Percentiles rank a stretch among this genome's conserved stretches.
These are phyloP conservation scores for Apostichopus californicus DNA, from an alignment of 35 echinoderm and acorn worm genomes.

Conservation along the genomic window DNA sequence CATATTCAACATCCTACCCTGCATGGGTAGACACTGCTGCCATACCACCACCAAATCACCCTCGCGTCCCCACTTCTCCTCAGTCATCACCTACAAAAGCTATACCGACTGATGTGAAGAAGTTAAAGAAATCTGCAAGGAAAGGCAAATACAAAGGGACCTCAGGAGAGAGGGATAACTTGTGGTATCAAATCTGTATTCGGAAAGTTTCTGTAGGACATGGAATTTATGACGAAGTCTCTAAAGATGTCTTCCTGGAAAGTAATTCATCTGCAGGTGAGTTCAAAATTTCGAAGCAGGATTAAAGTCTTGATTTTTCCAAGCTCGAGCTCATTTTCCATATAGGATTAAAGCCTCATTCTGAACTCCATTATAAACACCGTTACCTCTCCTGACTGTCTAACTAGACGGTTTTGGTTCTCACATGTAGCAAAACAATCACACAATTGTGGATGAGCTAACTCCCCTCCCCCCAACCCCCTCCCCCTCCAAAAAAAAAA, in stretches of 20 bases:
- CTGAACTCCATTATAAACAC: too few species aligned
- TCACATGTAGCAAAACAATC: too few species aligned
- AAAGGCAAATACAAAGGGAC: slow-evolving; percentile 7
- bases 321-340: too few species aligned
- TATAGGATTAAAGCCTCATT: too few species aligned
- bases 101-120: background rate
- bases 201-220: background rate
- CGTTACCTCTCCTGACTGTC: too few species aligned
- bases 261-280: slow-evolving; percentile 8
- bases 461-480: too few species aligned
- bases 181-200: slow-evolving; percentile 15
- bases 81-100: slow-evolving; percentile 28
- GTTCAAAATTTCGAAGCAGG: background rate
- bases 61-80: background rate
- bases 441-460: too few species aligned
- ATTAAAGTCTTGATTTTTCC: too few species aligned
- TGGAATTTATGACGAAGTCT: slow-evolving; percentile 44
- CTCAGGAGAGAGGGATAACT: background rate
- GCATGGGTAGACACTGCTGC: slow-evolving; percentile 29
- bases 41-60: background rate
- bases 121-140: slow-evolving; percentile 41
- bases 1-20: background rate
- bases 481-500: too few species aligned
- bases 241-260: background rate
- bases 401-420: too few species aligned